These are phyloP conservation scores for Bombylius discolor DNA, from an alignment of 2,888 invertebrate genomes.

Conservation along the genomic window DNA sequence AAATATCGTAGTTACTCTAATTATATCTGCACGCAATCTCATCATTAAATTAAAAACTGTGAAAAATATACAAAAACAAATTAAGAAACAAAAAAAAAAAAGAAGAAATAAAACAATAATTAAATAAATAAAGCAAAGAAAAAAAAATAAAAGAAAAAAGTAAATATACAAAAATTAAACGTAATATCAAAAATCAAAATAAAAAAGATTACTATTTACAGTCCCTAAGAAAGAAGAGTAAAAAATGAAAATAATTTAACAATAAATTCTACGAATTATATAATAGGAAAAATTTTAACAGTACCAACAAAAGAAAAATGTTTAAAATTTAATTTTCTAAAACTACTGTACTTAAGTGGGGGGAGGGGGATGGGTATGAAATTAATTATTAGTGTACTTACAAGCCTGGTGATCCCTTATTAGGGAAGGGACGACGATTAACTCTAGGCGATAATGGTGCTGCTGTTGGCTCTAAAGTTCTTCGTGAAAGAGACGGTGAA, in stretches of 20 bases:
- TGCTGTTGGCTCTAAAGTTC: conserved; percentile 15
- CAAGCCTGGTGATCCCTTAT: conserved; percentile 25
- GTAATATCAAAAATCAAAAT: background rate
- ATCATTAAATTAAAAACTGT: conserved; percentile 14
- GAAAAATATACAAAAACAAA: conserved; percentile 3
- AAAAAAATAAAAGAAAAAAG: no score
- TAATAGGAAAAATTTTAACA: no score
- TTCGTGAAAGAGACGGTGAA: conserved; percentile 22
- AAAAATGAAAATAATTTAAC: no score
- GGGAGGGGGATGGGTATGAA: background rate
- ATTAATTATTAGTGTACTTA: conserved; percentile 17
- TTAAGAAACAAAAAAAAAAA: background rate
- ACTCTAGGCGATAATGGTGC: conserved; percentile 23
- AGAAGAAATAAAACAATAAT: background rate
- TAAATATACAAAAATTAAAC: no score
- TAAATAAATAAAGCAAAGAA: background rate
- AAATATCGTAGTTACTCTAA: background rate
- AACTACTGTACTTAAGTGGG: background rate
- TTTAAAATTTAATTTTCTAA: background rate
- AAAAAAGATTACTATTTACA: conserved; percentile 3
- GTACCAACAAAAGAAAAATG: no score
- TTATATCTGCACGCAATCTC: conserved; percentile 13
- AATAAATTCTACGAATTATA: no score
- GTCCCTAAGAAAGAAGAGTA: background rate
- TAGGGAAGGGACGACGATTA: conserved; percentile 21